These are phyloP conservation scores for Limanda limanda DNA, from an alignment of 2,113 vertebrate genomes.

Conservation along the genomic window DNA sequence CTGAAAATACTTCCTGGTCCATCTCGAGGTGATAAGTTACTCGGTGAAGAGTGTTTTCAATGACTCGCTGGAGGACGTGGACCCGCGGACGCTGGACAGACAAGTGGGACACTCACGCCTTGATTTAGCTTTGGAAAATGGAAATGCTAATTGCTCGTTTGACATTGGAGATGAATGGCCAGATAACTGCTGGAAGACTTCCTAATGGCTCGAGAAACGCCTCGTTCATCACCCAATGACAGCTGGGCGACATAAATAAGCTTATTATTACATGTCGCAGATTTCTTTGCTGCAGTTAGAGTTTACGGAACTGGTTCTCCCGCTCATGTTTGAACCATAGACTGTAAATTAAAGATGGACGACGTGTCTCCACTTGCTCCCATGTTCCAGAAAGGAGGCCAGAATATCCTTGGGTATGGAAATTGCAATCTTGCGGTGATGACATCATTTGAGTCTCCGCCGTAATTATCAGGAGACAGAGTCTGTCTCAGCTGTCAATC, in stretches of 20 bases:
- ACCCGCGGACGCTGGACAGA: not conserved
- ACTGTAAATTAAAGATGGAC: too few relatives aligned
- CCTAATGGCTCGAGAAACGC: not conserved
- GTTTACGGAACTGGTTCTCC: not conserved
- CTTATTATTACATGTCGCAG: not conserved
- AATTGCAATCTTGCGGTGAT: too few relatives aligned
- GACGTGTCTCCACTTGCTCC: too few relatives aligned
- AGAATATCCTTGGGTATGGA: too few relatives aligned
- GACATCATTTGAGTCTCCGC: too few relatives aligned
- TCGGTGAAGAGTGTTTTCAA: not conserved
- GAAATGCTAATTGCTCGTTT: slow-evolving; percentile 18
- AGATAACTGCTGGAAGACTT: slow-evolving; percentile 6
- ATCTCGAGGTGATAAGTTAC: not conserved
- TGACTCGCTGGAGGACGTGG: not conserved
- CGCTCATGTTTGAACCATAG: too few relatives aligned
- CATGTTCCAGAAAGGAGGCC: too few relatives aligned
- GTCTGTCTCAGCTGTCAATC: too few relatives aligned
- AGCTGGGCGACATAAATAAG: not conserved
- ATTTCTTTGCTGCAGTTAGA: not conserved
- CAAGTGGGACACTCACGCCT: not conserved
- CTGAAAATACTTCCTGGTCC: slow-evolving; percentile 12
- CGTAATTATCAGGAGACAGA: too few relatives aligned
- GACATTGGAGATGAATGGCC: slow-evolving; percentile 10
- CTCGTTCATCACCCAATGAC: not conserved
- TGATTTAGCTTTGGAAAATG: slow-evolving; percentile 29